Evolutionary conservation across 2,888 invertebrate species (phyloP).

Genomic region (Steromphala cineraria): DNA sequence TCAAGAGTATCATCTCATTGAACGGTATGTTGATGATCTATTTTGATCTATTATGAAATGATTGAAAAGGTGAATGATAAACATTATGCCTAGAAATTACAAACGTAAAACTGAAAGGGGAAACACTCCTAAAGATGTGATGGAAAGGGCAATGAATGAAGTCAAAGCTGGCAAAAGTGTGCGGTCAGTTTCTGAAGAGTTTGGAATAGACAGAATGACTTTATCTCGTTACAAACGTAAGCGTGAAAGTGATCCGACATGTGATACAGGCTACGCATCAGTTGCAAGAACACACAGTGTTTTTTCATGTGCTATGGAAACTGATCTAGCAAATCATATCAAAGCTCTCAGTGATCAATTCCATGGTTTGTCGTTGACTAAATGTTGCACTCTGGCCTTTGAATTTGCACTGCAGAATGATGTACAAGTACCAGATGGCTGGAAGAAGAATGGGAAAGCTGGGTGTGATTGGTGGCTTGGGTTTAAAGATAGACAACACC

Average conservation of each 20-base stretch:
- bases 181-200: neutral
- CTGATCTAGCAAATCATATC: conserved; percentile 20
- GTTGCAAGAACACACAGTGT: neutral
- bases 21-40: neutral
- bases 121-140: neutral
- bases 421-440: too few species aligned
- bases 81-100: neutral
- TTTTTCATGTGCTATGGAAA: conserved; percentile 18
- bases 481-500: too few species aligned
- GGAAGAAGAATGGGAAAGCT: too few species aligned
- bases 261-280: neutral
- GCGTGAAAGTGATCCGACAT: neutral
- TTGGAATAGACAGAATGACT: neutral
- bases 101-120: neutral
- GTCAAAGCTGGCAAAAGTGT: neutral
- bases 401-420: too few species aligned
- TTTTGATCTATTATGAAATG: neutral
- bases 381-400: too few species aligned
- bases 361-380: conserved; percentile 21
- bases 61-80: neutral
- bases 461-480: too few species aligned
- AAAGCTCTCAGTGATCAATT: conserved; percentile 13
- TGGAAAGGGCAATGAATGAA: neutral
- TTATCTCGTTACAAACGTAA: neutral
- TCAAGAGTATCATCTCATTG: neutral